Percentiles rank a stretch among this genome's conserved stretches.
These are phyloP conservation scores for Empidonax alnorum DNA, from an alignment of 2,113 vertebrate species.

Conservation along the genomic window DNA sequence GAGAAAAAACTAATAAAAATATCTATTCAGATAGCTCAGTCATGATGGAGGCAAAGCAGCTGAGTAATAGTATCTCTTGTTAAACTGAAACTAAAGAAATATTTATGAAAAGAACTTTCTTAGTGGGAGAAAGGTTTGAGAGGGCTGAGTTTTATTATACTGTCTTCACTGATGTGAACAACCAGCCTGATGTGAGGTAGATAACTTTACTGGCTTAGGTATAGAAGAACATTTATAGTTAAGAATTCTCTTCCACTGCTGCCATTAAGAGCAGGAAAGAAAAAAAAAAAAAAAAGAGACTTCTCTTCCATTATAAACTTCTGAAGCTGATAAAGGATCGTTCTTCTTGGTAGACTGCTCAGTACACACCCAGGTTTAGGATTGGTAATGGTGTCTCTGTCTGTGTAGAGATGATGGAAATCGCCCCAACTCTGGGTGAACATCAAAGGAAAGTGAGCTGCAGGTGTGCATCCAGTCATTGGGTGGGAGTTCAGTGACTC, in stretches of 20 bases:
- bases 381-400: neutral
- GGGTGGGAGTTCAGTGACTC: neutral
- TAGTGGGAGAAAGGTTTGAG: neutral
- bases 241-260: neutral
- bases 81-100: neutral
- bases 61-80: neutral
- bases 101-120: neutral
- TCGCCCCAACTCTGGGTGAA: neutral
- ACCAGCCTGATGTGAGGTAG: accelerated
- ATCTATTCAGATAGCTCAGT: neutral
- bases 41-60: accelerated
- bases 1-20: neutral
- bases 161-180: neutral
- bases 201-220: neutral
- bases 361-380: neutral
- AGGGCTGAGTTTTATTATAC: neutral
- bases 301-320: neutral
- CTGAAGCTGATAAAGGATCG: neutral
- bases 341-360: neutral
- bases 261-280: neutral
- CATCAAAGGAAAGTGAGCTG: neutral
- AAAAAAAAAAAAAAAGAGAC: neutral
- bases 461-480: accelerated
- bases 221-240: neutral
- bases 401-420: neutral